These are phyloP conservation scores for Trachelus troglodyta DNA, from an alignment of 2,888 invertebrate species.

Conservation along the genomic window DNA sequence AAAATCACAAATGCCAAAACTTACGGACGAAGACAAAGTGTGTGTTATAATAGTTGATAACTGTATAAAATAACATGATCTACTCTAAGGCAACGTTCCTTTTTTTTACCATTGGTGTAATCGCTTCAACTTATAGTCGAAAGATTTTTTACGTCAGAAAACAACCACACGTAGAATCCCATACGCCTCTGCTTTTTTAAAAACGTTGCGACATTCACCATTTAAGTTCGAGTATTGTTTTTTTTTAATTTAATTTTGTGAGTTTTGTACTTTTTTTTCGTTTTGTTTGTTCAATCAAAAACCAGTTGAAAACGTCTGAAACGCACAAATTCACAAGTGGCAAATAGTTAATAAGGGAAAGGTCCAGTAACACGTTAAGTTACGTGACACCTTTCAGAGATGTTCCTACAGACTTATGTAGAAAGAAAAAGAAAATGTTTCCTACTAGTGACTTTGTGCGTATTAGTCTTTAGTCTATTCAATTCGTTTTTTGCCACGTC, in stretches of 20 bases:
- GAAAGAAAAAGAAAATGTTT: background rate
- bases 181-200: background rate
- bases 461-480: background rate
- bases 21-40: conserved; percentile 38
- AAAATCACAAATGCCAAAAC: conserved; percentile 54
- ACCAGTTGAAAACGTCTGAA: background rate
- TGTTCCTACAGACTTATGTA: background rate
- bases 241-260: background rate
- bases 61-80: conserved; percentile 30
- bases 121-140: conserved; percentile 21
- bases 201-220: background rate
- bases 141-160: conserved; percentile 3
- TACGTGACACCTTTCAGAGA: background rate
- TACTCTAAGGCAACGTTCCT: conserved; percentile 20
- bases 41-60: conserved; percentile 34
- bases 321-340: background rate
- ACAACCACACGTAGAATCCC: conserved; percentile 3
- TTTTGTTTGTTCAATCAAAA: background rate
- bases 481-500: background rate
- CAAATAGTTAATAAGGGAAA: background rate
- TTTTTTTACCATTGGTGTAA: conserved; percentile 20
- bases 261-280: background rate
- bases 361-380: background rate
- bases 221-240: conserved; percentile 2
- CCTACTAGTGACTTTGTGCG: background rate